Evolutionary conservation across 2,888 invertebrate species (phyloP), one percentile per base, ranked within the genome.

Genomic region (Erpobdella octoculata): DNA sequence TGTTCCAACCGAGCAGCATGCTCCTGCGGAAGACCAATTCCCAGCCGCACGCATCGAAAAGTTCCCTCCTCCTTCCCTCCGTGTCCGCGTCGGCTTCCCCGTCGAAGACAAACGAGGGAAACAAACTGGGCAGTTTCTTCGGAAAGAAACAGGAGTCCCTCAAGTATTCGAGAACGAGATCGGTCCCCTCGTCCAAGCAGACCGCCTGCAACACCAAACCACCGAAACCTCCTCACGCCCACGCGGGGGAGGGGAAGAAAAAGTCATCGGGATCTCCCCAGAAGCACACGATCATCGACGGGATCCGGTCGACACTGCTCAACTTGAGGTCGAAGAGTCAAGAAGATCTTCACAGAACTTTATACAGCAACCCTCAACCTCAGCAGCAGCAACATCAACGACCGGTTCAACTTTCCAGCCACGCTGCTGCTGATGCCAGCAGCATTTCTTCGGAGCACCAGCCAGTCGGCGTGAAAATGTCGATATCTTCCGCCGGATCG

Each of bases 301-400:
- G 88, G 76, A 87, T 88, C 81, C 85, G 86, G 75, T 87, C 87
- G 81, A 87, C 88, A 6, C 82, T 88, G 75, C 84, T 74, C 46
- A 73, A 86, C 73, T 83, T 84, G 71, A 82, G 87, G 78, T 85
- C 87, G 77, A 85, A 85, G 78, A 73, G 73, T 36, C 74, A 74
- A 21, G 71, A 71, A 28, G 72, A 66, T 15, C 36, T 36, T 71
- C 69, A 69, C 36, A 69, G 46, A 58, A 21, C 38, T n/a, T 21
- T 53, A 28, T 53, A 25, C 28, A 25, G 8, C 3, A n/a, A n/a
- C n/a, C 62, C 62, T 9, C 62, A 5, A 31, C 62, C 31, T 5
- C 28, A n/a, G 62, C 62, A 28, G 18, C 28, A 62, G n/a, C n/a
- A 41, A 41, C 46, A 41, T 41, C 46, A 41, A 41, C 46, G n/a